A percentile compares a stretch with the other conserved stretches of the same genome.
These are phyloP conservation scores for Rousettus madagascariensis DNA, from an alignment of 2,797 vertebrate species.

Conservation along the genomic window DNA sequence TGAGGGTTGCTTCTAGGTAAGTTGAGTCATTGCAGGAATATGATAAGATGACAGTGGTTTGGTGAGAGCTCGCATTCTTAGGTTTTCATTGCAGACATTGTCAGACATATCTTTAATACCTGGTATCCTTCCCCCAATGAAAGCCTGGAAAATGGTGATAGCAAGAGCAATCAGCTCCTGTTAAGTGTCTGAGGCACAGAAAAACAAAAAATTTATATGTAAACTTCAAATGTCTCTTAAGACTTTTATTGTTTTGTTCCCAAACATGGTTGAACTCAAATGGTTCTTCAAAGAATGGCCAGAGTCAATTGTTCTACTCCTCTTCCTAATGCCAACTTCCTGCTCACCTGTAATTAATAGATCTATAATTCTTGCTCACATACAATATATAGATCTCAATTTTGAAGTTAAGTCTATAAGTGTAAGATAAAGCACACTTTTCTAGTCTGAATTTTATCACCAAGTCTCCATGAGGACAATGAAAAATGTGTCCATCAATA, in stretches of 20 bases:
- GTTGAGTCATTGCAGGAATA: neutral
- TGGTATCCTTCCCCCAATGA: neutral
- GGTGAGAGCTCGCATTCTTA: neutral
- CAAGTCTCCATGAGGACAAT: neutral
- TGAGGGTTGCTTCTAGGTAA: neutral
- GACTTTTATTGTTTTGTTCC: neutral
- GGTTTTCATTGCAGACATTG: neutral
- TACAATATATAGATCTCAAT: neutral
- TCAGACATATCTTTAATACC: neutral
- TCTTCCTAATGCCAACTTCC: neutral
- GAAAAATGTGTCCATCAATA: neutral
- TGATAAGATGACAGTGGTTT: neutral
- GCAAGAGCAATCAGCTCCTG: neutral
- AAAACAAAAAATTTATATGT: neutral
- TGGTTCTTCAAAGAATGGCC: neutral
- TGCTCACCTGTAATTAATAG: neutral
- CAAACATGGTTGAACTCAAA: constrained; percentile 8
- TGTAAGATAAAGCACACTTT: neutral
- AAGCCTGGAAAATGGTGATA: neutral
- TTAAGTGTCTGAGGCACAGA: neutral
- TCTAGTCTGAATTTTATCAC: neutral
- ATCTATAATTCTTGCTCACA: neutral
- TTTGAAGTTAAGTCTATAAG: neutral
- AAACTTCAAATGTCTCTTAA: neutral
- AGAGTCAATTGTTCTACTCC: neutral